phyloP scores from a whole-genome alignment of 64 coral and sea anemone genomes.

The Anthopleura sola region DNA sequence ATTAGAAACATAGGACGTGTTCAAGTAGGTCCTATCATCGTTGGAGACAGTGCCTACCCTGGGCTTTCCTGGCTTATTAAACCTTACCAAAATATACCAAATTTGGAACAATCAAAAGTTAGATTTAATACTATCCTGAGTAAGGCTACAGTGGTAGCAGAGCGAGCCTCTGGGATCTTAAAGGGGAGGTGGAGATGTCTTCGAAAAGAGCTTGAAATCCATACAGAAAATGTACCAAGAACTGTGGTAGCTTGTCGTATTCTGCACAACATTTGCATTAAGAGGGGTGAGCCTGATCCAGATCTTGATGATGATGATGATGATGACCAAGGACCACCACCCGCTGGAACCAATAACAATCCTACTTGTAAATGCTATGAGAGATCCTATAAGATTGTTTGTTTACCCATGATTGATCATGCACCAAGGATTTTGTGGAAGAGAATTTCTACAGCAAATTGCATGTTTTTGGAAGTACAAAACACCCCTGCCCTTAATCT shows the following conservation, averaged over 20 bases:
- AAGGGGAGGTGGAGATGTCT: constrained; percentile 30
- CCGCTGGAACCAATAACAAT: too few species aligned
- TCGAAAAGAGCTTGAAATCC: background rate
- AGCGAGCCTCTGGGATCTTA: constrained; percentile 9
- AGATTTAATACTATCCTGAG: constrained; percentile 16
- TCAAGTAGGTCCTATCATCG: background rate
- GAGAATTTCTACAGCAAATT: too few species aligned
- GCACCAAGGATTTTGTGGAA: too few species aligned
- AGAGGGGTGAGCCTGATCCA: background rate
- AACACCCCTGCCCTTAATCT: too few species aligned
- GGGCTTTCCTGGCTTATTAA: constrained; percentile 20
- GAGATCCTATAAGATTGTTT: too few species aligned
- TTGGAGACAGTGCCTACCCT: constrained; percentile 27
- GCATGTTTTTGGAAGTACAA: too few species aligned
- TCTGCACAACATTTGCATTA: constrained; percentile 23
- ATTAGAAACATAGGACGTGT: background rate
- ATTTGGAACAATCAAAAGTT: background rate
- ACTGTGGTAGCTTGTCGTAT: constrained; percentile 12
- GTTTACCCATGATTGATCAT: too few species aligned
- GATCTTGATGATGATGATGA: constrained; percentile 19
- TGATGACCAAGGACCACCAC: background rate
- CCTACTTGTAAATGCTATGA: constrained; percentile 17
- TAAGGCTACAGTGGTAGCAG: constrained; percentile 13
- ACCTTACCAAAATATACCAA: constrained; percentile 14
- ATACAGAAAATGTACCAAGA: background rate